Evolutionary conservation across 1,140 invertebrate genomes (phyloP), one percentile per base, ranked within the genome.

Genomic region (Ceratosolen solmsi): DNA sequence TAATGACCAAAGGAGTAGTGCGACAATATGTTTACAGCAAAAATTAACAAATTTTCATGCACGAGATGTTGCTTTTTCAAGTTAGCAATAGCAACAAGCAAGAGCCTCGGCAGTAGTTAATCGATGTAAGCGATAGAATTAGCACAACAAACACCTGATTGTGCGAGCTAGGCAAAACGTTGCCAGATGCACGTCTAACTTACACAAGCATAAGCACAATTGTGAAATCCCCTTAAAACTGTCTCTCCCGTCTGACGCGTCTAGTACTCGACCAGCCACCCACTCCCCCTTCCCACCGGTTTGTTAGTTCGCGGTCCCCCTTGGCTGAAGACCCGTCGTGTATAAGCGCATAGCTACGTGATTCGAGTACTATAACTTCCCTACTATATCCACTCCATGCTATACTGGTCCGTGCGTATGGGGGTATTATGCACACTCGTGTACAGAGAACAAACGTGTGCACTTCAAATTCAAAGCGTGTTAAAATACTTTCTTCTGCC

Each of bases 361-460:
- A 60, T 75, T 75, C 36, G 56, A 75, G 73, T 75, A 60, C 54
- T 36, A 11, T 36, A 22, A 51, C 49, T 56, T 49, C 46, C 51
- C 51, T 33, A 11, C 72, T 74, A 22, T 56, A 33, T 51, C 13
- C 27, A 1, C 27, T 13, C 0, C 3, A 22, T 30, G 27, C 9
- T 17, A 17, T 38, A 33, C 30, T 33, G 20, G 33, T 36, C 2
- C 46, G 25, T 27, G 27, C 13, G 30, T n/a, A 36, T 4, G 5
- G 25, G 15, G 2, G 27, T 13, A 11, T 56, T 49, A 51, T n/a
- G 17, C 15, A 9, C 15, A 74, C 49, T 9, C 0, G 51, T n/a
- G 41, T 5, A 56, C 72, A n/a, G 7, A 22, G 30, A 74, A 13
- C 5, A 56, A n/a, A 30, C 49, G 22, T 74, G n/a, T 1, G 63